phyloP scores from a whole-genome alignment of 2,888 invertebrate species.

The Keiferia lycopersicella region DNA sequence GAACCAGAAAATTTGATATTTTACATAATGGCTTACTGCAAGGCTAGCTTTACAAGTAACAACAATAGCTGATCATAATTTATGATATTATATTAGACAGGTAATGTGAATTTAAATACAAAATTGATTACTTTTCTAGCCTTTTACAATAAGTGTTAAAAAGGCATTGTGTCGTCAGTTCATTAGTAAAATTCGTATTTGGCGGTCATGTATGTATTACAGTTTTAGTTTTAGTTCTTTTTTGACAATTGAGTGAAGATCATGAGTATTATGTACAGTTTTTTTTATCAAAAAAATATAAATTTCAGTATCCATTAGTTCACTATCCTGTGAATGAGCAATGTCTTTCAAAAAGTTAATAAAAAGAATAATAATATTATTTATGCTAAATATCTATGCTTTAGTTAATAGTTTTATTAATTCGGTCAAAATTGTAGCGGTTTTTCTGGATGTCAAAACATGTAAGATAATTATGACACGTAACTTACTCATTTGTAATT shows the following conservation, averaged over 20 bases:
- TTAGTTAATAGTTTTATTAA: neutral
- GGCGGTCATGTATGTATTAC: too few species aligned
- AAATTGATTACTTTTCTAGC: neutral
- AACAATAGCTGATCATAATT: neutral
- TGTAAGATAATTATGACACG: neutral
- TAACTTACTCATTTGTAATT: too few species aligned
- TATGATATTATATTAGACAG: neutral
- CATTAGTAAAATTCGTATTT: too few species aligned
- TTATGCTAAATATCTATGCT: neutral
- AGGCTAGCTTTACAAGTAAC: neutral
- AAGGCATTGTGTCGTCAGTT: too few species aligned
- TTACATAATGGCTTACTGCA: neutral
- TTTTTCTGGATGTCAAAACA: neutral
- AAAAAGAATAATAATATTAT: neutral
- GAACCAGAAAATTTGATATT: constrained; percentile 9
- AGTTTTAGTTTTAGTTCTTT: too few species aligned
- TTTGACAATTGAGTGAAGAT: too few species aligned
- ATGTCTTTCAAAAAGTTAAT: neutral
- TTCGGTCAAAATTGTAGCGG: neutral
- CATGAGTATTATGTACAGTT: too few species aligned
- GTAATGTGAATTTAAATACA: neutral
- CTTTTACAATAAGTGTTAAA: too few species aligned
- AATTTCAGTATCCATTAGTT: neutral
- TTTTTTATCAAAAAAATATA: too few species aligned
- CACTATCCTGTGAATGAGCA: neutral